Evolutionary conservation across 2,797 vertebrate species (phyloP).

Genomic region (Spatula versicolor): DNA sequence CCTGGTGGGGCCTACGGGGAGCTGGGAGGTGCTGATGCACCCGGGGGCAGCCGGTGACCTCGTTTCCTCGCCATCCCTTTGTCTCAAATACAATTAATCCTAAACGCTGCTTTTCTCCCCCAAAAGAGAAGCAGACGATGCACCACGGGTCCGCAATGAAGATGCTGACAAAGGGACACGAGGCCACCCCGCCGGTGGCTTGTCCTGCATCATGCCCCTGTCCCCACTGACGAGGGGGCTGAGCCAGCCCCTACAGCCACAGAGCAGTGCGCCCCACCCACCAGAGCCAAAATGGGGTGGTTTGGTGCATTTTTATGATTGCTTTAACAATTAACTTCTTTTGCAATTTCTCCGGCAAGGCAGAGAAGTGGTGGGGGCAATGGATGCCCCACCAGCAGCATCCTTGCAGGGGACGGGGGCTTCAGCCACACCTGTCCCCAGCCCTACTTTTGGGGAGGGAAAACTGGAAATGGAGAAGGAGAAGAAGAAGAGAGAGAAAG

Average conservation of each 20-base stretch:
- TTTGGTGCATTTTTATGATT: neutral
- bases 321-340: neutral
- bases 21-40: fast-evolving
- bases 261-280: neutral
- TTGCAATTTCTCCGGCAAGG: fast-evolving
- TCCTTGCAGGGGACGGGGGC: neutral
- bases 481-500: neutral
- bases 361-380: neutral
- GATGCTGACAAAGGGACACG: fast-evolving
- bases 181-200: neutral
- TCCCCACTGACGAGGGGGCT: neutral
- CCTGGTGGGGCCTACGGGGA: neutral
- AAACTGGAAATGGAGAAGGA: neutral
- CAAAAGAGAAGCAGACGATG: neutral
- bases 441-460: neutral
- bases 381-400: neutral
- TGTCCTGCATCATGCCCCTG: neutral
- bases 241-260: neutral
- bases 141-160: fast-evolving
- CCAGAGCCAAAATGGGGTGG: neutral
- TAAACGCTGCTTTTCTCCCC: neutral
- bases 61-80: neutral
- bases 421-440: neutral
- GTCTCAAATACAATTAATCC: neutral
- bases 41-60: neutral